A percentile compares a stretch with the other conserved stretches of the same genome.
Evolutionary conservation across 2,888 invertebrate genomes (phyloP).

Genomic region (Junonia oenone): DNA sequence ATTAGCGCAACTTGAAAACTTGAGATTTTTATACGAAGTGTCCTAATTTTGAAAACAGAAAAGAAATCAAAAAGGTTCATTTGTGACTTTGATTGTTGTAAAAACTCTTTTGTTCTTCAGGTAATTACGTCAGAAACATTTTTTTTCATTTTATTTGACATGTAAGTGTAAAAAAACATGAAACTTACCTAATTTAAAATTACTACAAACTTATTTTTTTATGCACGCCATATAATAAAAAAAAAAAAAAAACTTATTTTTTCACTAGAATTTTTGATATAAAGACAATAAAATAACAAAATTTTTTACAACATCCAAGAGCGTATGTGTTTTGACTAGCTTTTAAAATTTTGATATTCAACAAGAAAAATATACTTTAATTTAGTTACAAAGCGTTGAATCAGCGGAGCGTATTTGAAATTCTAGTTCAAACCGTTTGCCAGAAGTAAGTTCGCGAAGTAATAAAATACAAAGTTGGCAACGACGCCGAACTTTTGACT

Average conservation of each 20-base stretch:
- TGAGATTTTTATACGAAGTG: background rate
- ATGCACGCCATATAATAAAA: too few species aligned
- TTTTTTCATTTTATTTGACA: too few species aligned
- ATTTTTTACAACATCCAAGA: background rate
- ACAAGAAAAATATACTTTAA: background rate
- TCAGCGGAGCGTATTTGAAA: background rate
- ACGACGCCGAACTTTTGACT: slow-evolving; percentile 8
- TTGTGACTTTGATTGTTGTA: background rate
- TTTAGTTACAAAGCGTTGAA: background rate
- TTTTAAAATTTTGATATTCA: background rate
- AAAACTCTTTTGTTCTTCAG: too few species aligned
- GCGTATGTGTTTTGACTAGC: background rate
- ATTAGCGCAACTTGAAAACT: slow-evolving; percentile 10
- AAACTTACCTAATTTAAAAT: too few species aligned
- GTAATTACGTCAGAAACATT: too few species aligned
- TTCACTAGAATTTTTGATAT: too few species aligned
- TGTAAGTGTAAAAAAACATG: too few species aligned
- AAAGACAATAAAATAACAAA: background rate
- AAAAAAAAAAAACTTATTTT: too few species aligned
- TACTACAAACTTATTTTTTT: too few species aligned
- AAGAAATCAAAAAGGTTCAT: background rate
- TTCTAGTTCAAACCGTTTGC: slow-evolving; percentile 2
- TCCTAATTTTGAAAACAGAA: background rate
- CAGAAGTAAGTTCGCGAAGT: slow-evolving; percentile 5
- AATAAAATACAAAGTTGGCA: slow-evolving; percentile 17